A percentile compares a stretch with the other conserved stretches of the same genome.
Evolutionary conservation across 2,113 vertebrate species (phyloP).

Genomic region (Oreochromis tanganicae): DNA sequence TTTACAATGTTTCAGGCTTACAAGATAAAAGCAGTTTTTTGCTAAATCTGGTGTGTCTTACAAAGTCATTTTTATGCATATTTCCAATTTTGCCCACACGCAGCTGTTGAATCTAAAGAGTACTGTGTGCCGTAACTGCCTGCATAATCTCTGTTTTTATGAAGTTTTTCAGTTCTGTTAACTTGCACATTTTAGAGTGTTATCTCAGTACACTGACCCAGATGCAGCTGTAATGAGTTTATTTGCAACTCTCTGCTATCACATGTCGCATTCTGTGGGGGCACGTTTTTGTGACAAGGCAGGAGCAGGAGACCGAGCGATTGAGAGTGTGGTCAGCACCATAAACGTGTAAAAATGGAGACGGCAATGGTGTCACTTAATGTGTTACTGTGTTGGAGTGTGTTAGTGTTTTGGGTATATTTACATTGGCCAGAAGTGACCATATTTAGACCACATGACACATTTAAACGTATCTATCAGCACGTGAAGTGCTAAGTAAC

Average conservation of each 20-base stretch:
- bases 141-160: background rate
- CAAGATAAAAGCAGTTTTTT: background rate
- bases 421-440: background rate
- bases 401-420: background rate
- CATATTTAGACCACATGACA: background rate
- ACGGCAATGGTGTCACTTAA: background rate
- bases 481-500: background rate
- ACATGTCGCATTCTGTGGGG: background rate
- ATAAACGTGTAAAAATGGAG: background rate
- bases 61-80: background rate
- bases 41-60: background rate
- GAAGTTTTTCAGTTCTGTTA: background rate
- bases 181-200: background rate
- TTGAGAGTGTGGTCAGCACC: background rate
- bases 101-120: background rate
- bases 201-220: conserved; percentile 9
- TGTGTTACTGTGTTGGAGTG: background rate
- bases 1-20: background rate
- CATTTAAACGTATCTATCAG: background rate
- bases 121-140: background rate
- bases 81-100: background rate
- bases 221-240: background rate
- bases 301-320: background rate
- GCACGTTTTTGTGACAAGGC: background rate
- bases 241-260: background rate